Evolutionary conservation across 2,113 vertebrate species (phyloP).

Genomic region (Holacanthus passer): DNA sequence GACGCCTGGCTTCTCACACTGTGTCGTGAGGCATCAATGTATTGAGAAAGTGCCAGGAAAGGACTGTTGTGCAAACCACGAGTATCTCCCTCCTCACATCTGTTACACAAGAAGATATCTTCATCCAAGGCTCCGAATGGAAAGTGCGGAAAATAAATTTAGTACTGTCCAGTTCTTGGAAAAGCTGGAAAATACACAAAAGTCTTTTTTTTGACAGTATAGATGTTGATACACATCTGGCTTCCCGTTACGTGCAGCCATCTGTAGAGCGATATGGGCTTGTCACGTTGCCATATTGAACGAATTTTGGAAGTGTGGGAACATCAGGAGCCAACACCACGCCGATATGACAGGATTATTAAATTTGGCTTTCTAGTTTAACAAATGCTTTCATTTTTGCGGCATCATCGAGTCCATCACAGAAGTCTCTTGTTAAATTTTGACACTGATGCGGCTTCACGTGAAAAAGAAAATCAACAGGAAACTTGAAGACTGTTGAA

Average conservation of each 20-base stretch:
- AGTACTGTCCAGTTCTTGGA: neutral
- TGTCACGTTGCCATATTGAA: conserved; percentile 6
- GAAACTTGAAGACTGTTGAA: conserved; percentile 15
- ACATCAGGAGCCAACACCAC: neutral
- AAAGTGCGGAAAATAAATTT: conserved; percentile 27
- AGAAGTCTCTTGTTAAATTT: neutral
- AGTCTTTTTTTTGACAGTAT: neutral
- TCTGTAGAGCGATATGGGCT: neutral
- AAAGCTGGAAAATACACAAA: conserved; percentile 12
- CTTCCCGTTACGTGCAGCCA: neutral
- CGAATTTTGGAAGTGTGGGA: neutral
- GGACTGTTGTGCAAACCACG: conserved; percentile 37
- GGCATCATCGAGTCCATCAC: neutral
- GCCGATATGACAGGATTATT: conserved; percentile 4
- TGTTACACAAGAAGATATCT: conserved; percentile 33
- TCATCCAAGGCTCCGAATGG: conserved; percentile 18
- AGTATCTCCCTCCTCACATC: conserved; percentile 44
- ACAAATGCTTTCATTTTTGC: neutral
- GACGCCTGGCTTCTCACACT: conserved; percentile 23
- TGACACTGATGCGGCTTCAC: neutral
- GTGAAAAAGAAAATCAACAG: conserved; percentile 1
- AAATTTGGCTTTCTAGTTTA: conserved; percentile 6
- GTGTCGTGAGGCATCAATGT: conserved; percentile 14
- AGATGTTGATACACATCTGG: conserved; percentile 2
- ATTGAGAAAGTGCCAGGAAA: conserved; percentile 41